Evolutionary conservation across 2,797 vertebrate species (phyloP), one percentile per base, ranked within the genome.

Genomic region (Momotus momota): DNA sequence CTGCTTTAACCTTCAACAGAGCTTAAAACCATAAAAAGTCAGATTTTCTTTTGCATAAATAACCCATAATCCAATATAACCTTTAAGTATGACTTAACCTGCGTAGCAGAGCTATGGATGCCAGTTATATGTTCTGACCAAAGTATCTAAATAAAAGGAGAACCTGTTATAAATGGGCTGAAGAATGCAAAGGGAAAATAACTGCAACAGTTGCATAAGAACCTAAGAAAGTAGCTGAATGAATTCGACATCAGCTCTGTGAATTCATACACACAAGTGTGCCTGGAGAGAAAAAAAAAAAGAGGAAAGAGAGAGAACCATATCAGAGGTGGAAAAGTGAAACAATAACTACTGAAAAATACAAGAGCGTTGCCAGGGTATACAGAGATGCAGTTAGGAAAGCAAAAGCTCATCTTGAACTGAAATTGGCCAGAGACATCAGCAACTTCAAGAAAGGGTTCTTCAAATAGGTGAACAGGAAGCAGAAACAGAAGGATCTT

Each of bases 1-100:
- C 20, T 91, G 35, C 49, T 85, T 86, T 84, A 91, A 41, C 26
- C 49, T 93, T 87, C 62, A 79, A 0, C 29, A 16, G 48, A 92
- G 58, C 62, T 88, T 88, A 88, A 86, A 93, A 22, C 38, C 60
- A 90, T 26, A 55, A 72, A 54, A 92, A 94, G 48, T 55, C 58
- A 48, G 38, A 51, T 86, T 84, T 94, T 73, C 31, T 81, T 88
- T 60, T 84, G 66, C 66, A 52, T 48, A 62, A 91, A 87, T 71
- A 55, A 25, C 23, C 45, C 15, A 1, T 87, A 94, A 93, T 78
- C 57, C 69, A 85, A 22, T 85, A 71, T 20, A 38, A 3, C 27
- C 48, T 87, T 79, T 64, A 88, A 61, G 35, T n/a, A 5, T 45
- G 79, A 52, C 40, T 70, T 38, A 48, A 31, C 4, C 33, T 18